phyloP scores from a whole-genome alignment of 2,113 vertebrate genomes.

The Eulacestoma nigropectus region DNA sequence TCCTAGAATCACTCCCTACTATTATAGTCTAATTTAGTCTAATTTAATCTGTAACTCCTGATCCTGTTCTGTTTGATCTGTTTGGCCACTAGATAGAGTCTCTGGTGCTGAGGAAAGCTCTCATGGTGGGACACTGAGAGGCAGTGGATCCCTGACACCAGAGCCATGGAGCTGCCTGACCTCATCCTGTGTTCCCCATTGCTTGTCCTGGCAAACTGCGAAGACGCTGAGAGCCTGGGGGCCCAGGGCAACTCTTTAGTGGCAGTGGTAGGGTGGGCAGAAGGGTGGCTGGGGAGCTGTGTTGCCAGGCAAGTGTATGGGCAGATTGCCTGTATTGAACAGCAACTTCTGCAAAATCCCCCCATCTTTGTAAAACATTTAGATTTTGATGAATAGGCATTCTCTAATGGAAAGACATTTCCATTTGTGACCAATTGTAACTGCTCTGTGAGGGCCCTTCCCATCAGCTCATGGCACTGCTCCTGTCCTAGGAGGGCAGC shows the following conservation, averaged over 20 bases:
- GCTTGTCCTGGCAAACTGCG: background rate
- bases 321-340: background rate
- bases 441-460: background rate
- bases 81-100: background rate
- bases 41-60: background rate
- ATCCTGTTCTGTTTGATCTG: background rate
- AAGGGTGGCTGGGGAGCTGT: background rate
- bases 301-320: background rate
- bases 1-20: background rate
- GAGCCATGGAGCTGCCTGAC: background rate
- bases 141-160: rapidly evolving
- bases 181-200: background rate
- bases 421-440: background rate
- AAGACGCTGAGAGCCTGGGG: background rate
- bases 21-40: background rate
- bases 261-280: background rate
- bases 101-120: background rate
- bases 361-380: background rate
- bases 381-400: background rate
- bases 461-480: background rate
- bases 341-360: background rate
- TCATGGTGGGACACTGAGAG: background rate
- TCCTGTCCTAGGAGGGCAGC: background rate
- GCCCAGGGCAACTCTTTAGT: background rate
- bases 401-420: conserved; percentile 1